Base-by-base conservation (phyloP, 1,140 invertebrate species). In the Diorhabda sublineata region DNA sequence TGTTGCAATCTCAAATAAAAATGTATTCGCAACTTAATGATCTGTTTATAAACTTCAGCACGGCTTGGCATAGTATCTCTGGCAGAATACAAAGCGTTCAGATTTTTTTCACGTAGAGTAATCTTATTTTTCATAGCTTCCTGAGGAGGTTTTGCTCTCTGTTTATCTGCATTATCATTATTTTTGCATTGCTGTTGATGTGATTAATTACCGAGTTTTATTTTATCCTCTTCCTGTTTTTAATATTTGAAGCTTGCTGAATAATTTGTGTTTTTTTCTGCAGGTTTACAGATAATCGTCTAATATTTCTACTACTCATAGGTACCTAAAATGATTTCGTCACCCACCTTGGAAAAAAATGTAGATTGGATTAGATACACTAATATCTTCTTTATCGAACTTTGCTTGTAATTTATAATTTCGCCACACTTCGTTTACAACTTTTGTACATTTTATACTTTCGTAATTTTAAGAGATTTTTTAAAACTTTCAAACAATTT, bases 1-100 rank as follows among this genome's bases (percentile, higher is more conserved):
- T 70, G 71, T 71, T 73, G 77, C 72, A 69, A 71, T 76, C 66
- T 75, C 75, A 77, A 75, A 76, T 73, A 77, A 74, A 70, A 76
- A 73, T 62, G 76, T 76, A 71, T 77, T 71, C 63, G 68, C 70
- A 59, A 63, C 44, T 67, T 72, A 58, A 47, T 61, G 64, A 72
- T 73, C 73, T 73, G 67, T 72, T 73, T 70, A 67, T 76, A 66
- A 71, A 73, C 70, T 71, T 73, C 71, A 74, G 63, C 71, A 69
- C 69, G 62, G 58, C 69, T 70, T 70, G 69, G 71, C 71, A 74
- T 71, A 73, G 71, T 73, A 67, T 72, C 71, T 60, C 67, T 62
- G 60, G 64, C 61, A 69, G 68, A 45, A 72, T 63, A 44, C 47
- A 69, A 63, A 69, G 42, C 47, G 57, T 66, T 66, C 64, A 58